Evolutionary conservation across 2,888 invertebrate species (phyloP).

Genomic region (Gymnoscelis rufifasciata): DNA sequence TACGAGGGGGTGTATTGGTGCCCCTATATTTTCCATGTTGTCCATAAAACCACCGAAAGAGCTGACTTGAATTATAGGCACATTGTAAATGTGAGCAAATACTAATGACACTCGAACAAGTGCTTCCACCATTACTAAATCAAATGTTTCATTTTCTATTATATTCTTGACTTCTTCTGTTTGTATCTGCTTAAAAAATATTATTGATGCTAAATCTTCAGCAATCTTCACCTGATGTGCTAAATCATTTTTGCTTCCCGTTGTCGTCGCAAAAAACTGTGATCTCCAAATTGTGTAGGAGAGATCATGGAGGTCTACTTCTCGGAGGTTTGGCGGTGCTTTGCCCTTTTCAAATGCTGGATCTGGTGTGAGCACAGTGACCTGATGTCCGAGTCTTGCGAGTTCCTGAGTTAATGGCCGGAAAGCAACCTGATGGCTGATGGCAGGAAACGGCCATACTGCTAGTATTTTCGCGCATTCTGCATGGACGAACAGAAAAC

Average conservation of each 20-base stretch:
- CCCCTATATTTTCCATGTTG: conserved; percentile 32
- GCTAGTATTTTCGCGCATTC: conserved; percentile 45
- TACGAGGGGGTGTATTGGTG: conserved; percentile 31
- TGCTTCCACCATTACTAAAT: conserved; percentile 37
- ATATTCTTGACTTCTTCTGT: conserved; percentile 27
- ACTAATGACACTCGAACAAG: conserved; percentile 27
- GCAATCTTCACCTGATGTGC: neutral
- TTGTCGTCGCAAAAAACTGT: neutral
- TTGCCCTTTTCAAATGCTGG: conserved; percentile 33
- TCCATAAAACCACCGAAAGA: conserved; percentile 31
- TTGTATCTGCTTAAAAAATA: conserved; percentile 10
- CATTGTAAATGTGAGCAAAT: conserved; percentile 34
- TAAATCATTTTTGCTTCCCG: neutral
- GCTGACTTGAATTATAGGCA: conserved; percentile 34
- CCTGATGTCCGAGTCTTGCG: conserved; percentile 51
- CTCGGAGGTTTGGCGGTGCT: conserved; percentile 11
- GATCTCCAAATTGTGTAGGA: conserved; percentile 40
- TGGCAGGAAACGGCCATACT: conserved; percentile 44
- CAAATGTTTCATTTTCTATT: conserved; percentile 36
- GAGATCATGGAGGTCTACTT: neutral
- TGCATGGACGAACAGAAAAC: neutral
- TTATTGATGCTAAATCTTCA: neutral
- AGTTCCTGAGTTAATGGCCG: conserved; percentile 45
- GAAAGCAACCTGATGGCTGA: conserved; percentile 57
- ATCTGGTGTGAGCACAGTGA: conserved; percentile 50